Conservation (phyloP, 2,113 vertebrate genomes). For the Anhinga anhinga region DNA sequence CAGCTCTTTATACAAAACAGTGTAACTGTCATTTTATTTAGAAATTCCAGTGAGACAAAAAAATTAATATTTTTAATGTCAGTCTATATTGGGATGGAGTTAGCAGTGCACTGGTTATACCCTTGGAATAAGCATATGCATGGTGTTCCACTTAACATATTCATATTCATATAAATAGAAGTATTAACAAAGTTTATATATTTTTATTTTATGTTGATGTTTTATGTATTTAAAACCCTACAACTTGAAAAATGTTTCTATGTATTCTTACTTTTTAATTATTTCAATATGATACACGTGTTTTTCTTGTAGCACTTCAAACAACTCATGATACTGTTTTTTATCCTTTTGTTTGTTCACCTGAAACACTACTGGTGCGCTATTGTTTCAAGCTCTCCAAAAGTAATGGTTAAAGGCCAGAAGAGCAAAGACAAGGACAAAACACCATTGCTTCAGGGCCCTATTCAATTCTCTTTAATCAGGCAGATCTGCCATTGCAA, state of each 20-base stretch:
- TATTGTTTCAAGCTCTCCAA: constrained; percentile 11
- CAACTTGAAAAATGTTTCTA: not conserved
- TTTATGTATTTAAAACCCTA: not conserved
- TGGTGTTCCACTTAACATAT: not conserved
- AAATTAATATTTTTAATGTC: not conserved
- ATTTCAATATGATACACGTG: not conserved
- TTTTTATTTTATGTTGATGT: not conserved
- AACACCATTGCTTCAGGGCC: constrained; percentile 15
- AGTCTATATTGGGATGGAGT: not conserved
- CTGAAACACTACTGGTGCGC: not conserved
- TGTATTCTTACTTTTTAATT: not conserved
- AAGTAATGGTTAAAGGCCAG: constrained; percentile 6
- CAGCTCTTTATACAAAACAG: not conserved
- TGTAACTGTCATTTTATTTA: not conserved
- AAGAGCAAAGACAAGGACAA: constrained; percentile 47
- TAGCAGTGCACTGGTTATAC: not conserved
- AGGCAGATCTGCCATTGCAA: constrained; percentile 16
- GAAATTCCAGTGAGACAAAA: not conserved
- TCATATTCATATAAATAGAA: not conserved
- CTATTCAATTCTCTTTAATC: constrained; percentile 36
- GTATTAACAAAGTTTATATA: not conserved
- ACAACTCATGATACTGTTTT: not conserved
- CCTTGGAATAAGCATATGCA: not conserved
- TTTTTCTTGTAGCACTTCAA: not conserved
- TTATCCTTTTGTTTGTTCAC: not conserved